Conservation (phyloP, 2,888 invertebrate species). For the Rhodophaea formosa region DNA sequence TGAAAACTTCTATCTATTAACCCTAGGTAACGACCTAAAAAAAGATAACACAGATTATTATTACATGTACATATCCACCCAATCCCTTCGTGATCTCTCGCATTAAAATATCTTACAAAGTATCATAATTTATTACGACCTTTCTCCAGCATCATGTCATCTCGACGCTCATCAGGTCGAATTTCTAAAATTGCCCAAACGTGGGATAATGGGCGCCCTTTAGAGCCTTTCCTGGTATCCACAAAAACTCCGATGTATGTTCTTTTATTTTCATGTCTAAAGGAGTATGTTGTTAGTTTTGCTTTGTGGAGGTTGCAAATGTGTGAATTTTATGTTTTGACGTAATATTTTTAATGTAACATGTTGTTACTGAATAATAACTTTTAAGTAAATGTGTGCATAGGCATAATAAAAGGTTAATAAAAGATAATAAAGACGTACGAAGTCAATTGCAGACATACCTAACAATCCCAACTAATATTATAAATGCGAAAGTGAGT, state of each 20-base stretch:
- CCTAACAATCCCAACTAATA: too few relatives aligned
- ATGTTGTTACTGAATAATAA: too few relatives aligned
- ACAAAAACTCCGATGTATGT: not conserved
- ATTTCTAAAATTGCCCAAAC: slow-evolving; percentile 14
- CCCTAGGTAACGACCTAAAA: too few relatives aligned
- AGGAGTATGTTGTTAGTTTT: not conserved
- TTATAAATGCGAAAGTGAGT: too few relatives aligned
- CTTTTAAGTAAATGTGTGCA: too few relatives aligned
- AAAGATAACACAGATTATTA: not conserved
- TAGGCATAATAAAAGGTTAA: too few relatives aligned
- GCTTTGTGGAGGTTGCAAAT: not conserved
- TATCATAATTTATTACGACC: slow-evolving; percentile 10
- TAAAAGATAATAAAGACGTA: not conserved
- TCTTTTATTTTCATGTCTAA: slow-evolving; percentile 1
- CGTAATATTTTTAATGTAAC: not conserved
- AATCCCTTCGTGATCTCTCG: not conserved
- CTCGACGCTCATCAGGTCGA: slow-evolving; percentile 1
- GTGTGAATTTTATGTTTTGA: not conserved
- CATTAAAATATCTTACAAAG: slow-evolving; percentile 3
- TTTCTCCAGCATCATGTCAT: slow-evolving; percentile 7
- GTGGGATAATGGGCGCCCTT: slow-evolving; percentile 11
- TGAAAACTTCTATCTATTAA: too few relatives aligned
- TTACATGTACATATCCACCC: not conserved
- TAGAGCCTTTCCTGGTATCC: slow-evolving; percentile 12
- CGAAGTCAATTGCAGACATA: too few relatives aligned